Evolutionary conservation across 2,888 invertebrate species (phyloP).

Genomic region (Proisotoma minuta): DNA sequence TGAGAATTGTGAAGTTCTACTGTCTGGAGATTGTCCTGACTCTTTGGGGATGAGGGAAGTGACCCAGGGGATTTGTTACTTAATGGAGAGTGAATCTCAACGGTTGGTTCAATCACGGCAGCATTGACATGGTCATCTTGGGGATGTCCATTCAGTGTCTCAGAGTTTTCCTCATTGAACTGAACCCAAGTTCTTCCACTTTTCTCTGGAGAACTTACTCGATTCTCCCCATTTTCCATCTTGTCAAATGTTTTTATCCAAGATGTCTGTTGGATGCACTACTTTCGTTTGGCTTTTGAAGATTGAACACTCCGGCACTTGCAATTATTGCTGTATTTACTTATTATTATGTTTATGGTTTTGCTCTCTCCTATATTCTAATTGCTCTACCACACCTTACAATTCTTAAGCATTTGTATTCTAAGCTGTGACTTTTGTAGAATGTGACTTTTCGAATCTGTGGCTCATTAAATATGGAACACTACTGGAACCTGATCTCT

Average conservation of each 20-base stretch:
- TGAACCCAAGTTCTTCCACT: conserved; percentile 38
- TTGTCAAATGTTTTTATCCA: background rate
- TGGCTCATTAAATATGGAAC: too few relatives aligned
- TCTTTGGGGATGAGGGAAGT: conserved; percentile 4
- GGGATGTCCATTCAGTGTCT: conserved; percentile 18
- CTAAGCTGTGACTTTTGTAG: too few relatives aligned
- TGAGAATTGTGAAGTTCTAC: conserved; percentile 38
- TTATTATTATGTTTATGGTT: too few relatives aligned
- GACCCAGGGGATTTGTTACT: conserved; percentile 13
- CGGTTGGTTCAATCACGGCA: conserved; percentile 42
- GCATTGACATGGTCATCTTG: conserved; percentile 19
- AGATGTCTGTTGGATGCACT: too few relatives aligned
- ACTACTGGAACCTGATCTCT: too few relatives aligned
- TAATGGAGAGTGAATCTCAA: conserved; percentile 35
- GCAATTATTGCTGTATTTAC: too few relatives aligned
- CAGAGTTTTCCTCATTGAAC: conserved; percentile 30
- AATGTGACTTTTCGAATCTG: too few relatives aligned
- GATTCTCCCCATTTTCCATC: background rate
- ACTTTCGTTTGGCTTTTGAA: too few relatives aligned
- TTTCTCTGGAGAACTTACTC: background rate
- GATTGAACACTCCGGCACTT: too few relatives aligned
- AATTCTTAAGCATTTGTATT: too few relatives aligned
- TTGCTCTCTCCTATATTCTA: too few relatives aligned
- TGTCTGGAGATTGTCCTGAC: conserved; percentile 31
- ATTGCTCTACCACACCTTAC: too few relatives aligned